phyloP scores from a whole-genome alignment of 2,113 vertebrate genomes.

The Dryoscopus gambensis region DNA sequence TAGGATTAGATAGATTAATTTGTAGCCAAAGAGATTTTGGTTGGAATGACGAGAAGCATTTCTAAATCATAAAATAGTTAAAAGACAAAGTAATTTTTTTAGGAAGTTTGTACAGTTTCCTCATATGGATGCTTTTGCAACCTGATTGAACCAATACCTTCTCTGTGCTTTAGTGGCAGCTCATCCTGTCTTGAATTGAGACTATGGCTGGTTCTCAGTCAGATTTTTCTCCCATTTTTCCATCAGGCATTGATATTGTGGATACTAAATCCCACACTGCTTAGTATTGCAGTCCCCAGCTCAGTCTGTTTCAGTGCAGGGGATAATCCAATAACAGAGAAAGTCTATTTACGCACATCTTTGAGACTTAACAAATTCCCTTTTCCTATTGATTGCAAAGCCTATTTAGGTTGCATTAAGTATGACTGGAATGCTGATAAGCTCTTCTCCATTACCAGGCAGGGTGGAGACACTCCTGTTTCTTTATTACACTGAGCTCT shows the following conservation, averaged over 20 bases:
- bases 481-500: not conserved
- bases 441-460: not conserved
- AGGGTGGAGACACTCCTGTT: not conserved
- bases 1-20: not conserved
- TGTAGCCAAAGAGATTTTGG: not conserved
- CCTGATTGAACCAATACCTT: not conserved
- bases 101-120: not conserved
- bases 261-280: not conserved
- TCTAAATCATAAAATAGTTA: not conserved
- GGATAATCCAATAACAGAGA: constrained; percentile 3
- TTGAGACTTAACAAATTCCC: constrained; percentile 1
- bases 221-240: not conserved
- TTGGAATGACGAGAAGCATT: not conserved
- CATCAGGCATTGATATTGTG: not conserved
- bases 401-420: not conserved
- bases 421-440: not conserved
- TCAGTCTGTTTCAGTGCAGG: not conserved
- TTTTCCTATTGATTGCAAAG: constrained; percentile 3
- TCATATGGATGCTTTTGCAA: not conserved
- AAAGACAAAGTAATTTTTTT: not conserved
- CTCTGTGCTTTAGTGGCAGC: not conserved
- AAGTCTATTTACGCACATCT: not conserved
- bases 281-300: not conserved
- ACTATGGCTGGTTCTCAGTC: not conserved
- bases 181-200: not conserved